Evolutionary conservation across 2,113 vertebrate genomes (phyloP).

Genomic region (Syngnathus scovelli): DNA sequence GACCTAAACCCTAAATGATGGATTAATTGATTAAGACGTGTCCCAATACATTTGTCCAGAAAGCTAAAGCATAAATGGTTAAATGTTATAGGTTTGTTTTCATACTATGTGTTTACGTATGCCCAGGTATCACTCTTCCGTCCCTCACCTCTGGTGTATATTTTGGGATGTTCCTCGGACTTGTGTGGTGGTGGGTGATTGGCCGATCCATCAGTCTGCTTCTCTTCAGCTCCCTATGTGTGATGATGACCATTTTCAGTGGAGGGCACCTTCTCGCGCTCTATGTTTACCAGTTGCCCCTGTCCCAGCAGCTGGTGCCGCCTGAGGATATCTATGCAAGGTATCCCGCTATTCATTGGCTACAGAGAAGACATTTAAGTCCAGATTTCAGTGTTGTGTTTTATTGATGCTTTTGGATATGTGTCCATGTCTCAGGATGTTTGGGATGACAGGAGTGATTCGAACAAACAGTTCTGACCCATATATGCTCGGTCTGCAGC

Average conservation of each 20-base stretch:
- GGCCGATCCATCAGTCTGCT: conserved; percentile 58
- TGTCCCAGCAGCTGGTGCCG: conserved; percentile 67
- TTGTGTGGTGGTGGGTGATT: conserved; percentile 79
- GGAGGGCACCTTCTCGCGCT: conserved; percentile 69
- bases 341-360: conserved; percentile 36
- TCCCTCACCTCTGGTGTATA: conserved; percentile 75
- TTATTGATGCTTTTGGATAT: not conserved
- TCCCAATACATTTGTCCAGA: not conserved
- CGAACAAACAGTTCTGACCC: conserved; percentile 64
- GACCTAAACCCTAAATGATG: too few relatives aligned
- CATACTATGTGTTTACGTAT: conserved; percentile 4
- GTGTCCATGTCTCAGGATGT: conserved; percentile 58
- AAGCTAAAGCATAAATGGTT: not conserved
- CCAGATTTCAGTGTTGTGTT: not conserved
- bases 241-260: conserved; percentile 75
- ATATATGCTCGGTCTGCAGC: conserved; percentile 66
- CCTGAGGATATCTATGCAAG: conserved; percentile 71
- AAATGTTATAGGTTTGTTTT: not conserved
- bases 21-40: too few relatives aligned
- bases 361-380: not conserved
- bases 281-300: conserved; percentile 77
- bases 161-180: conserved; percentile 70
- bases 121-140: conserved; percentile 69
- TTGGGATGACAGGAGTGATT: conserved; percentile 76
- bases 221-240: conserved; percentile 71